Conservation (phyloP, 53 echinoderm and acorn worm genomes). For the Mesocentrotus franciscanus region DNA sequence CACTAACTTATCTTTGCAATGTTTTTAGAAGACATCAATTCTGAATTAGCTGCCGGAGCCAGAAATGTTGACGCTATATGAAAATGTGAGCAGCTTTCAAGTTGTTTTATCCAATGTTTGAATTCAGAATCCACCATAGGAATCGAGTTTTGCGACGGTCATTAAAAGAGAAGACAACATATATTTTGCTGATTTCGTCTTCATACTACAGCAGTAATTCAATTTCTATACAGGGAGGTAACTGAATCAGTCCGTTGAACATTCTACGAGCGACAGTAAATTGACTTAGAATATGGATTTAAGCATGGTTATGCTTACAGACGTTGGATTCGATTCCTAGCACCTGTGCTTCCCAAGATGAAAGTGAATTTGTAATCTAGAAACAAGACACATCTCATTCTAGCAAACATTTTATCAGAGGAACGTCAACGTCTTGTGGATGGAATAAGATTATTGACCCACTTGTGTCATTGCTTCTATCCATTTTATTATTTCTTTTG, state of each 20-base stretch:
- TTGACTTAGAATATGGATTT: too few relatives aligned
- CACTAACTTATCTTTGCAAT: neutral
- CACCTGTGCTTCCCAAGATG: too few relatives aligned
- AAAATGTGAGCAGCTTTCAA: neutral
- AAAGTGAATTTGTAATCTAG: too few relatives aligned
- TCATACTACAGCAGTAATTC: neutral
- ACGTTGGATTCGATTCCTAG: too few relatives aligned
- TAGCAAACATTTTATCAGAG: too few relatives aligned
- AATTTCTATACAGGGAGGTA: too few relatives aligned
- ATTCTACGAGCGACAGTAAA: too few relatives aligned
- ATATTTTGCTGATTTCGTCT: neutral
- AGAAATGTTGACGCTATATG: neutral
- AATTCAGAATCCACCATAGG: neutral
- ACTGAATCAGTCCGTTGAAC: too few relatives aligned
- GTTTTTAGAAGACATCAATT: neutral
- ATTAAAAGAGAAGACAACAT: neutral
- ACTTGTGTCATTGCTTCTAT: neutral
- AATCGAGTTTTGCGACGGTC: neutral
- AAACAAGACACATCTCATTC: too few relatives aligned
- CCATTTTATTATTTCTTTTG: neutral
- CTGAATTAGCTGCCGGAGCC: neutral
- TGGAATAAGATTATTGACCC: neutral
- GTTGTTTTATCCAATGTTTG: neutral
- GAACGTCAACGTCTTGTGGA: neutral
- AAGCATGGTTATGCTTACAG: too few relatives aligned